These are phyloP conservation scores for Amblyraja radiata DNA, from an alignment of 2,797 vertebrate species.

Conservation along the genomic window DNA sequence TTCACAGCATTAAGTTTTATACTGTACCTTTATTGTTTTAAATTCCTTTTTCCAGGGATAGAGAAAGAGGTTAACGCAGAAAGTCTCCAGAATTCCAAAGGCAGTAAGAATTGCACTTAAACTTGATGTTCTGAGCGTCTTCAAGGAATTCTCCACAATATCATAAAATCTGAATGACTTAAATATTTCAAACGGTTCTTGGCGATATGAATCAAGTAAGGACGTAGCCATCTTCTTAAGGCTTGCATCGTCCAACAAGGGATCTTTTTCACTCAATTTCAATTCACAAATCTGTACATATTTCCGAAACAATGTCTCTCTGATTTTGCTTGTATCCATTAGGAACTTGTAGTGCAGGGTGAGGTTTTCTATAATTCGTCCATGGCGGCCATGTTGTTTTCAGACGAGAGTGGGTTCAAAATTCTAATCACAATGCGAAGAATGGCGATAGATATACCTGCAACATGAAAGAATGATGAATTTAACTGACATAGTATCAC, in stretches of 20 bases:
- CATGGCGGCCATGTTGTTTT: conserved; percentile 47
- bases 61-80: conserved; percentile 90
- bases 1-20: not conserved
- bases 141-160: conserved; percentile 78
- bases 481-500: not conserved
- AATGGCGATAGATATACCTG: not conserved
- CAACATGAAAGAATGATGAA: not conserved
- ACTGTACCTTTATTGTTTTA: conserved; percentile 84
- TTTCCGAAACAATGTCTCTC: conserved; percentile 92
- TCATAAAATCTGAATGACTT: conserved; percentile 90
- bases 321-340: conserved; percentile 91
- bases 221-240: conserved; percentile 82
- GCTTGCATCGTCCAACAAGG: conserved; percentile 70
- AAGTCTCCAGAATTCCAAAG: conserved; percentile 77
- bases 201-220: conserved; percentile 83
- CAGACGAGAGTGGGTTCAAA: not conserved
- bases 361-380: conserved; percentile 54
- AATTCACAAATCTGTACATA: conserved; percentile 86
- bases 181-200: conserved; percentile 84
- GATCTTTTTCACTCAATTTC: conserved; percentile 67
- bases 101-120: conserved; percentile 75
- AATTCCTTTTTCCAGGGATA: conserved; percentile 99
- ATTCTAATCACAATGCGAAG: not conserved
- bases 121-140: conserved; percentile 71
- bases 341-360: conserved; percentile 33